Evolutionary conservation across 2,113 vertebrate species (phyloP).

Genomic region (Carassius auratus): DNA sequence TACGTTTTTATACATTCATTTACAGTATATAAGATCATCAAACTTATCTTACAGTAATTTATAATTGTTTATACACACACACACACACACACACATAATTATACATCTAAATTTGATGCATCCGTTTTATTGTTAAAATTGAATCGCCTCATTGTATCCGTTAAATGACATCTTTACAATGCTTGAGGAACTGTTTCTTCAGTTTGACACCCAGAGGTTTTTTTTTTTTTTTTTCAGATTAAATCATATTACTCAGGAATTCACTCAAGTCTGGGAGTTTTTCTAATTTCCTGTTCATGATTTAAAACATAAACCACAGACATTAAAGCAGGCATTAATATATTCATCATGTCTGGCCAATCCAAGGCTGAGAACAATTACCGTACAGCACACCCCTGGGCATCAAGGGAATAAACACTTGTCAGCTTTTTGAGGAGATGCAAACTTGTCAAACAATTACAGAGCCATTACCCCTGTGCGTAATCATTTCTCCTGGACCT

Average conservation of each 20-base stretch:
- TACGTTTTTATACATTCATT: no score
- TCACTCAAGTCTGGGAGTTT: not conserved
- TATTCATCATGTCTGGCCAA: not conserved
- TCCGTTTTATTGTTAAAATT: no score
- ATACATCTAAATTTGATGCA: no score
- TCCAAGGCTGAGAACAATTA: not conserved
- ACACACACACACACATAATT: no score
- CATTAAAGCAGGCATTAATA: not conserved
- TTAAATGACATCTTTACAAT: not conserved
- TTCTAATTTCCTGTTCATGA: not conserved
- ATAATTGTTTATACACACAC: no score
- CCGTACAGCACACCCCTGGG: not conserved
- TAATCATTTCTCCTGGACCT: conserved; percentile 62
- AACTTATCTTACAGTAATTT: no score
- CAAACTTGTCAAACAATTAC: conserved; percentile 60
- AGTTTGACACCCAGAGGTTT: not conserved
- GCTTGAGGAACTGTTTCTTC: not conserved
- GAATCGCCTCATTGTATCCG: no score
- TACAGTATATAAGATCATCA: no score
- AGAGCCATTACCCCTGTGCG: conserved; percentile 50
- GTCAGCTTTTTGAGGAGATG: conserved; percentile 57
- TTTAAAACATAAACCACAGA: conserved; percentile 11
- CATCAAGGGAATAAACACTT: conserved; percentile 44
- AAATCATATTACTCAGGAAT: not conserved
- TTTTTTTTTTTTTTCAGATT: not conserved